Conservation (phyloP, 2,797 vertebrate species). For the Platalea minor region DNA sequence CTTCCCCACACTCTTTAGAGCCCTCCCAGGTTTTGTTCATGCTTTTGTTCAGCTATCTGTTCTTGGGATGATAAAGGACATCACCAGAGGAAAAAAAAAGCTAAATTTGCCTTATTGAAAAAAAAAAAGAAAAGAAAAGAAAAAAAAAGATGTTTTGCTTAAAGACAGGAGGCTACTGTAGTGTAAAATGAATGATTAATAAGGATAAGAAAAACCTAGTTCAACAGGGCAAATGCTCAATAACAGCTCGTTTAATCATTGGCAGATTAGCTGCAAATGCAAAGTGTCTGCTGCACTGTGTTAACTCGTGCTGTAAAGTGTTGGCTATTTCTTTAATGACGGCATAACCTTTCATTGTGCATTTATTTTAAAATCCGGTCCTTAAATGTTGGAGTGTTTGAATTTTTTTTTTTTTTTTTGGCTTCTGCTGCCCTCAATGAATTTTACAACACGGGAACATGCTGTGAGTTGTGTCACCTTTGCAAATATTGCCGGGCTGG, state of each 20-base stretch:
- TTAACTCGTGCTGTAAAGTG: background rate
- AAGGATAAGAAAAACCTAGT: slow-evolving; percentile 66
- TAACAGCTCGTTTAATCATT: slow-evolving; percentile 71
- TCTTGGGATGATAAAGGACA: background rate
- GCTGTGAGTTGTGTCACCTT: slow-evolving; percentile 23
- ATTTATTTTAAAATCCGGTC: background rate
- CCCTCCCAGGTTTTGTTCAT: slow-evolving; percentile 1
- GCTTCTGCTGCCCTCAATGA: background rate
- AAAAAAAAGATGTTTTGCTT: background rate
- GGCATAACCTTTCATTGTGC: slow-evolving; percentile 4
- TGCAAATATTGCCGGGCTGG: background rate
- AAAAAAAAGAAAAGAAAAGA: rapidly evolving
- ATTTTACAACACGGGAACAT: background rate
- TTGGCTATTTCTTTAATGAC: slow-evolving; percentile 16
- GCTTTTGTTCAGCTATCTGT: background rate
- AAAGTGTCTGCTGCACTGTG: background rate
- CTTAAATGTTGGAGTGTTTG: background rate
- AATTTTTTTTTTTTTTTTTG: background rate
- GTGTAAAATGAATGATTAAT: slow-evolving; percentile 71
- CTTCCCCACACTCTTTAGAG: slow-evolving; percentile 21
- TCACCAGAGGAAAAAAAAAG: background rate
- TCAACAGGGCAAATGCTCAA: slow-evolving; percentile 70
- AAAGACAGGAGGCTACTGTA: slow-evolving; percentile 34
- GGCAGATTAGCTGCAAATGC: slow-evolving; percentile 64
- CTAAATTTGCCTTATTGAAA: background rate